Evolutionary conservation across 2,113 vertebrate species (phyloP).

Genomic region (Spermophilus dauricus): DNA sequence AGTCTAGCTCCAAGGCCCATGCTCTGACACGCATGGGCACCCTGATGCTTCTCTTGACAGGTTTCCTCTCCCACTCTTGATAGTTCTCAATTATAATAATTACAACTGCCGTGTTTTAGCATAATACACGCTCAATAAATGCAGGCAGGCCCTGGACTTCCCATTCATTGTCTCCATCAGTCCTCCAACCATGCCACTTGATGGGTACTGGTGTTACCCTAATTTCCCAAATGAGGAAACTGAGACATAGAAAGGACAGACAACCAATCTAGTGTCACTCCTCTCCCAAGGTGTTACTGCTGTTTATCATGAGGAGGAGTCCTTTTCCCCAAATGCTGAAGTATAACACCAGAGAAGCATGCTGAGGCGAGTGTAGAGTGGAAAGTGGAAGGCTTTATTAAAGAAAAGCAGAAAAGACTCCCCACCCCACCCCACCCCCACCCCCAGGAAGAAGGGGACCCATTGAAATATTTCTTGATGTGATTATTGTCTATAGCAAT

Average conservation of each 20-base stretch:
- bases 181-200: accelerated
- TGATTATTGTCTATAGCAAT: background rate
- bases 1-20: background rate
- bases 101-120: background rate
- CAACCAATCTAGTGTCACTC: background rate
- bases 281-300: background rate
- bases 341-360: no score
- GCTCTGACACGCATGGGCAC: no score
- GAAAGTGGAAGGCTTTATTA: no score
- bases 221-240: background rate
- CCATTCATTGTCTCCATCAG: no score
- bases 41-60: background rate
- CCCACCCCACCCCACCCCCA: no score
- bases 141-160: background rate
- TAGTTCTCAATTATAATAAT: background rate
- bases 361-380: no score
- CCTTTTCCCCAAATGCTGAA: no score
- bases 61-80: background rate
- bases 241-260: background rate
- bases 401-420: no score
- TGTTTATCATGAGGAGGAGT: no score
- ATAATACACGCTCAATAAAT: background rate
- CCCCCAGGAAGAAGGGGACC: no score
- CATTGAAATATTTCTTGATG: background rate
- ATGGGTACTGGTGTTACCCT: background rate